Base-by-base conservation (phyloP, 2,888 invertebrate species). In the Phrixothrix hirtus region DNA sequence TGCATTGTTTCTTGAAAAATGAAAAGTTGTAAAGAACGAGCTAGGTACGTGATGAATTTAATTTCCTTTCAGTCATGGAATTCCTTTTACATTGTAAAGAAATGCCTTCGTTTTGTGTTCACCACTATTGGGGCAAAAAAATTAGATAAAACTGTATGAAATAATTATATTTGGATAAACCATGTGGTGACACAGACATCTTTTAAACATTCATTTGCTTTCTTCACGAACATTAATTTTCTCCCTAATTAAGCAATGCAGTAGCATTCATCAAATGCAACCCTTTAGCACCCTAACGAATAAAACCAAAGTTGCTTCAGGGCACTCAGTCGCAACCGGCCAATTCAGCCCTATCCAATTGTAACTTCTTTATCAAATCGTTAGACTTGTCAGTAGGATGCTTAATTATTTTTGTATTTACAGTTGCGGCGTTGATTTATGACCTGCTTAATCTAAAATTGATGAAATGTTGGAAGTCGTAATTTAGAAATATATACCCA, bases 281-380 rank as follows among this genome's bases (percentile, higher is more conserved):
- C 69, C 69, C 68, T 68, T 69, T 63, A 60, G 58, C 62, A 63
- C 65, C 64, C 63, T 58, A 62, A 56, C 53, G 49, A 56, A 54
- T 52, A 44, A 45, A 45, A 43, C 44, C 32, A 16, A 30, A 30
- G 26, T 35, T 52, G 58, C 56, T 53, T 46, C 44, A 34, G 50
- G 56, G 53, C 56, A 54, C 30, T 45, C 39, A 45, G 30, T 32
- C 43, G 48, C 43, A 48, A 43, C 41, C 55, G 54, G 58, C 48
- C 54, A 57, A 51, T 56, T 56, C 64, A 71, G 70, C 70, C 73
- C 71, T 69, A 70, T 63, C 56, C 64, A 52, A 54, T 65, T 64
- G 60, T 56, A 69, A 71, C 70, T 74, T 73, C 73, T 73, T 74
- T 74, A 74, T 74, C 74, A 70, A 71, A 67, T 74, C 74, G 74